Percentiles rank a stretch among this genome's conserved stretches.
These are phyloP conservation scores for human DNA, from an alignment of 2,113 vertebrate genomes.

Conservation along the genomic window DNA sequence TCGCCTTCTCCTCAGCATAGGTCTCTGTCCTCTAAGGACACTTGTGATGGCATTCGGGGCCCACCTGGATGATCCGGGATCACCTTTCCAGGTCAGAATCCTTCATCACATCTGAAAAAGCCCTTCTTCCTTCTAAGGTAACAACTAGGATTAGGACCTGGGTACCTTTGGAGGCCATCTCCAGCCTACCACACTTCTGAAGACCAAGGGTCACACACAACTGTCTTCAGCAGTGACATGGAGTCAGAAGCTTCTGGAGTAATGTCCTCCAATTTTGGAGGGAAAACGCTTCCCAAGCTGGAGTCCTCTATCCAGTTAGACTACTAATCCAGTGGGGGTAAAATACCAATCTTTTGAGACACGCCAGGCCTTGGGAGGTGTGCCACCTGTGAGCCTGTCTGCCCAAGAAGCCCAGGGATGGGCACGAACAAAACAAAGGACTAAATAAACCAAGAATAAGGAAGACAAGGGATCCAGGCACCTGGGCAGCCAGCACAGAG, in stretches of 20 bases:
- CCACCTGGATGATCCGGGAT: background rate
- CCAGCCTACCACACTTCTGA: background rate
- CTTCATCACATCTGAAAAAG: background rate
- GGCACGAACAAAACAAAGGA: background rate
- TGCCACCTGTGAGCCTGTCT: fast-evolving
- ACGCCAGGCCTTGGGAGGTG: background rate
- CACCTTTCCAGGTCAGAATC: background rate
- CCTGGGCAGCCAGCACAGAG: background rate
- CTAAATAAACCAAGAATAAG: background rate
- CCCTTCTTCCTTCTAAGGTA: background rate
- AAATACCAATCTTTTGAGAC: background rate
- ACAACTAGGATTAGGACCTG: background rate
- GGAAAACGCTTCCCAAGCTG: background rate
- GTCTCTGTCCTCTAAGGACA: background rate
- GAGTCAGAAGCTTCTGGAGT: background rate
- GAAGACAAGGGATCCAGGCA: background rate
- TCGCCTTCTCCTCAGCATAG: background rate
- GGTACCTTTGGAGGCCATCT: background rate
- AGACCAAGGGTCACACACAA: background rate
- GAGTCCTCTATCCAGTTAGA: background rate
- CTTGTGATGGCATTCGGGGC: background rate
- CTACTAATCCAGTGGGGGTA: too few relatives aligned
- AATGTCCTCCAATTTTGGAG: background rate
- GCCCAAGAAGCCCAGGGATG: background rate
- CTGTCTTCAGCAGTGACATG: background rate